A percentile compares a stretch with the other conserved stretches of the same genome.
phyloP scores from a whole-genome alignment of 2,797 vertebrate genomes.

The Falco biarmicus region DNA sequence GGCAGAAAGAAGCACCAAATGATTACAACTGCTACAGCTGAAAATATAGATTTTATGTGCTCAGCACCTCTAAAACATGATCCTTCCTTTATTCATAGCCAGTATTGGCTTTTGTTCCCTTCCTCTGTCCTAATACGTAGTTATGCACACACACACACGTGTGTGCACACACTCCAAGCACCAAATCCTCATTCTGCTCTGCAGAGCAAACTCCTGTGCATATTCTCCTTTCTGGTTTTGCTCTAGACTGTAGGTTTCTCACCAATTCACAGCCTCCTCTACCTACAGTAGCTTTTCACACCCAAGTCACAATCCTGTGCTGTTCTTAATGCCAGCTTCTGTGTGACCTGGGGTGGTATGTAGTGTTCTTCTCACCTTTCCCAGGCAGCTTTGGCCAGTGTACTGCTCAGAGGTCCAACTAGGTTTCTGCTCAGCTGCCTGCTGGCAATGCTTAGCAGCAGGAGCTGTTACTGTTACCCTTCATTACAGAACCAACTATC shows the following conservation, averaged over 20 bases:
- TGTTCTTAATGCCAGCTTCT: not conserved
- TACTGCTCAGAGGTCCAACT: not conserved
- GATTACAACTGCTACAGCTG: not conserved
- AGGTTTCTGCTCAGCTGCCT: not conserved
- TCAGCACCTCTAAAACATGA: not conserved
- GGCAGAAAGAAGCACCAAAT: not conserved
- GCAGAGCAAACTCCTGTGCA: not conserved
- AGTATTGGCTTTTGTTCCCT: not conserved
- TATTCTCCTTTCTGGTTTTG: not conserved
- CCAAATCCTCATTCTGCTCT: not conserved
- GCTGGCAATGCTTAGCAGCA: not conserved
- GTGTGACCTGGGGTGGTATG: not conserved
- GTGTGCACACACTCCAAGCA: fast-evolving
- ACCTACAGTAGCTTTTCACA: not conserved
- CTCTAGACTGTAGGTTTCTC: not conserved
- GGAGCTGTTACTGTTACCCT: not conserved
- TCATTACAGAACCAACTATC: not conserved
- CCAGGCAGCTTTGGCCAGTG: not conserved
- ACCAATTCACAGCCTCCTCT: not conserved
- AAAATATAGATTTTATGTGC: not conserved
- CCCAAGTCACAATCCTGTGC: not conserved
- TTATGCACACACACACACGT: fast-evolving
- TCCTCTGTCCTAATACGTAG: not conserved
- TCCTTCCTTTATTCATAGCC: not conserved
- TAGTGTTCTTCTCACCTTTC: not conserved